These are phyloP conservation scores for Anhinga anhinga DNA, from an alignment of 2,113 vertebrate species.

Conservation along the genomic window DNA sequence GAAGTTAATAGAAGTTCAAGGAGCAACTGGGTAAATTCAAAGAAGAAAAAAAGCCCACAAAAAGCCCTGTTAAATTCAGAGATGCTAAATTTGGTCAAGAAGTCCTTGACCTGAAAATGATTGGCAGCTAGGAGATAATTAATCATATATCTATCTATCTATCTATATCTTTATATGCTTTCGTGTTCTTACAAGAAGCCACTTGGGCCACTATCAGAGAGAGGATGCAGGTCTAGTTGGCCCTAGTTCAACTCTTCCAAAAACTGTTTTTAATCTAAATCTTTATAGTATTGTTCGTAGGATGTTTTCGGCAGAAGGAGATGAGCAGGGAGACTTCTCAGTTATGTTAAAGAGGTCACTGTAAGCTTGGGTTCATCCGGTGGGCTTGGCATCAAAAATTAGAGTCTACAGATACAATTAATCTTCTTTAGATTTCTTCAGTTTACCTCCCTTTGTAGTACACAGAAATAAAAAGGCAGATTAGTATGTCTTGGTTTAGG, in stretches of 20 bases:
- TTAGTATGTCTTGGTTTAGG: neutral
- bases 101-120: neutral
- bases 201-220: neutral
- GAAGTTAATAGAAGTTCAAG: neutral
- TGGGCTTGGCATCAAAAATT: neutral
- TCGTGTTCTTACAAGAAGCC: neutral
- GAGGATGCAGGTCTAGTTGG: neutral
- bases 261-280: neutral
- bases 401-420: neutral
- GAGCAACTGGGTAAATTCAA: neutral
- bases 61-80: neutral
- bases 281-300: neutral
- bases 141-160: neutral
- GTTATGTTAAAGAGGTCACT: neutral
- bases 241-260: neutral
- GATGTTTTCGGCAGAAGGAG: neutral
- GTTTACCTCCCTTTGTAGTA: neutral
- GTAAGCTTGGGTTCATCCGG: neutral
- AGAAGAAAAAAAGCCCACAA: neutral
- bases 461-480: neutral
- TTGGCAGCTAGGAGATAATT: neutral
- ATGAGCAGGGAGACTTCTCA: neutral
- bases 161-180: neutral
- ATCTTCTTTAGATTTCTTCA: neutral
- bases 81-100: neutral